A percentile compares a stretch with the other conserved stretches of the same genome.
phyloP scores from a whole-genome alignment of 2,888 invertebrate genomes.

The Tillus elongatus region DNA sequence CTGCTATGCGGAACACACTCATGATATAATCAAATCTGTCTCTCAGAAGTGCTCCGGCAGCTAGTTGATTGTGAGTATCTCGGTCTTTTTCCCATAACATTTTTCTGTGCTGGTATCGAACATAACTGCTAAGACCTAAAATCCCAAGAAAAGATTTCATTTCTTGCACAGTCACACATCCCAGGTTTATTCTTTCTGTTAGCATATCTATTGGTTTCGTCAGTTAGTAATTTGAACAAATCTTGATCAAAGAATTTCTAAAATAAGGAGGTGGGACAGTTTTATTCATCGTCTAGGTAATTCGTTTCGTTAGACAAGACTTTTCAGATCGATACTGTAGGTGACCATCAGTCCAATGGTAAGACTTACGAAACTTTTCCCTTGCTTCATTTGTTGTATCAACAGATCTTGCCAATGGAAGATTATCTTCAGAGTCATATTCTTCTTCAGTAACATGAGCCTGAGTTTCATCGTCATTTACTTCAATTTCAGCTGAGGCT shows the following conservation, averaged over 20 bases:
- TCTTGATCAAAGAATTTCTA: background rate
- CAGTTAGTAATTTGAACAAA: constrained; percentile 2
- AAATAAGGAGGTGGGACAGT: background rate
- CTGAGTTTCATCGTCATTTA: too few relatives aligned
- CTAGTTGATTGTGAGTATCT: constrained; percentile 21
- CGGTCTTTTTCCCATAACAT: constrained; percentile 21
- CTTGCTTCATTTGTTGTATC: background rate
- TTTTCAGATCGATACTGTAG: background rate
- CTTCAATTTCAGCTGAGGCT: background rate
- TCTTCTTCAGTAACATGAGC: too few relatives aligned
- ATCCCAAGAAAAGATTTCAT: constrained; percentile 1
- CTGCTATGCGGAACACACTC: constrained; percentile 25
- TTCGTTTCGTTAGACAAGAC: background rate
- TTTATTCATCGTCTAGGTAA: background rate
- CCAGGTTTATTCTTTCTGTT: background rate
- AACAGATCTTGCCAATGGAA: background rate
- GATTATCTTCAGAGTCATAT: constrained; percentile 3
- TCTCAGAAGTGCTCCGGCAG: constrained; percentile 23
- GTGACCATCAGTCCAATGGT: constrained; percentile 4
- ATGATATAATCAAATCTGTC: constrained; percentile 27
- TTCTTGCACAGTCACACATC: constrained; percentile 1
- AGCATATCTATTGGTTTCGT: constrained; percentile 1
- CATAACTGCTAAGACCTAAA: constrained; percentile 1
- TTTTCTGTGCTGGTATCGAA: constrained; percentile 14
- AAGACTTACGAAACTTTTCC: background rate